Conservation (phyloP, 2,113 vertebrate species). For the Gnathonemus longibarbis region DNA sequence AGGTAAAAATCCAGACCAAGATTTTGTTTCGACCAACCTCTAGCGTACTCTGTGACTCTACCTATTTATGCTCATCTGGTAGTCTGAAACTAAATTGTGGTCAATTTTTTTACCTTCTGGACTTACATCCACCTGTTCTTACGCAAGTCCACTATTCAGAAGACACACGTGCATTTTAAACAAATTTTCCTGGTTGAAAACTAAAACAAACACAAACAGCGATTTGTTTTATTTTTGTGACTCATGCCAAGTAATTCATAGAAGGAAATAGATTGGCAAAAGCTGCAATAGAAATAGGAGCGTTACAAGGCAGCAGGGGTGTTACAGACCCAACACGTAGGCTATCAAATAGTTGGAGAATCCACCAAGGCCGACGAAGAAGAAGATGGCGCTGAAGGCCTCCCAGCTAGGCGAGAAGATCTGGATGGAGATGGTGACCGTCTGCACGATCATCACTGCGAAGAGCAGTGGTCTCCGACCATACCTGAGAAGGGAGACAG, state of each 20-base stretch:
- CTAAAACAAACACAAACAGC: neutral
- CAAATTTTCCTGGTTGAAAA: neutral
- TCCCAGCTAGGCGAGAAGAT: slow-evolving; percentile 79
- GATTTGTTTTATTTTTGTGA: neutral
- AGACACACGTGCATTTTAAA: neutral
- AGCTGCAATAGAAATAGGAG: neutral
- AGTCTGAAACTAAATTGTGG: neutral
- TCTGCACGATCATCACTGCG: slow-evolving; percentile 74
- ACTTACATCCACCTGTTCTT: neutral
- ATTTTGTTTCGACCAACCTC: neutral
- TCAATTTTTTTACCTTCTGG: neutral
- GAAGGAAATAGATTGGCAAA: neutral
- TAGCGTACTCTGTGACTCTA: neutral
- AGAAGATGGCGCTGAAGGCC: slow-evolving; percentile 68
- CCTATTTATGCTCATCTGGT: neutral
- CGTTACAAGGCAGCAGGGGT: neutral
- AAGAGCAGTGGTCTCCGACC: slow-evolving; percentile 80
- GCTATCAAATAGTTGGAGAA: slow-evolving; percentile 82
- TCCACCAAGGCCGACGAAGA: slow-evolving; percentile 74
- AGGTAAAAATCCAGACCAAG: neutral
- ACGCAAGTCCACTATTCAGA: neutral
- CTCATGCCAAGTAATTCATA: neutral
- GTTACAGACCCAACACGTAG: slow-evolving; percentile 75
- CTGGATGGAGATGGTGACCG: slow-evolving; percentile 67
- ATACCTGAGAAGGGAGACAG: slow-evolving; percentile 54